A percentile compares a stretch with the other conserved stretches of the same genome.
phyloP scores from a whole-genome alignment of 2,888 invertebrate species.

The Digitonthophagus gazella region DNA sequence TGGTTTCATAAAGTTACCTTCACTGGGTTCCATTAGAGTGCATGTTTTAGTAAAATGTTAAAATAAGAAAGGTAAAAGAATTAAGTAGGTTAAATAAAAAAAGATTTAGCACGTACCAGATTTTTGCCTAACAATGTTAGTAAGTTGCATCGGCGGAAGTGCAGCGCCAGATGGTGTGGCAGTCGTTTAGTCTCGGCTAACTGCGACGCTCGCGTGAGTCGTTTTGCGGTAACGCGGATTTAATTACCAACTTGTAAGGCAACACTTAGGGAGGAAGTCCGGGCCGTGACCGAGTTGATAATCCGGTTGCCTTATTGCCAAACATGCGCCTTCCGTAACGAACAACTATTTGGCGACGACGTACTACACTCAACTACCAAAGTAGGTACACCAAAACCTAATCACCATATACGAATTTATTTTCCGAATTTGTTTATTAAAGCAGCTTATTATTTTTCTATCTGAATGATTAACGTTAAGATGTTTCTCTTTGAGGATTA shows the following conservation, averaged over 20 bases:
- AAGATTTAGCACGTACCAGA: no score
- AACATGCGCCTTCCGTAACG: conserved; percentile 3
- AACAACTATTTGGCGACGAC: neutral
- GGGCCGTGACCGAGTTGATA: conserved; percentile 11
- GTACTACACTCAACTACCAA: neutral
- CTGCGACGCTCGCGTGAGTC: neutral
- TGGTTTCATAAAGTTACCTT: no score
- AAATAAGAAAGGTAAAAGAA: no score
- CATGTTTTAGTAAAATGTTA: no score
- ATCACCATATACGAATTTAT: neutral
- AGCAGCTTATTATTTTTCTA: no score
- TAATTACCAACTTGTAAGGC: conserved; percentile 10
- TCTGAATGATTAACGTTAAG: neutral
- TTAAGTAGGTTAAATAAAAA: no score
- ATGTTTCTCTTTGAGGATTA: neutral
- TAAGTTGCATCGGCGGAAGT: neutral
- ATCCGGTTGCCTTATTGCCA: conserved; percentile 8
- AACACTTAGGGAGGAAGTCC: conserved; percentile 4
- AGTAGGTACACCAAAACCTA: neutral
- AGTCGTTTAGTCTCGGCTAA: neutral
- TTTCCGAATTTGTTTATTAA: neutral
- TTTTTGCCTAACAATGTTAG: neutral
- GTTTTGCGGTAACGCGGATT: conserved; percentile 4
- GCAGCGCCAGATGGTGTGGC: neutral
- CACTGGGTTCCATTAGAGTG: no score